phyloP scores from a whole-genome alignment of 1,140 invertebrate genomes.

The Listronotus oregonensis region DNA sequence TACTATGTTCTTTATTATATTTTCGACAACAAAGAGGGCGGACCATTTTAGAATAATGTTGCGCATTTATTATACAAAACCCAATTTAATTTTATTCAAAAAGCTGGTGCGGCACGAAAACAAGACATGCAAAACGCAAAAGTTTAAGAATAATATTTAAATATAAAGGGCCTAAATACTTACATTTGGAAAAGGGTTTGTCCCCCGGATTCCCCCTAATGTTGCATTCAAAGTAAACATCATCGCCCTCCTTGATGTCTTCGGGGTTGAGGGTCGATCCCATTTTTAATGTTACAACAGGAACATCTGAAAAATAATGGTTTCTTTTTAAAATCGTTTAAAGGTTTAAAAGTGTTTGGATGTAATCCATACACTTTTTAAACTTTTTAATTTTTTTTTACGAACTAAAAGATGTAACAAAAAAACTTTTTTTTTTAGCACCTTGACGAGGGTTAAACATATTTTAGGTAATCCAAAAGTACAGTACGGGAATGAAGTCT shows the following conservation, averaged over 20 bases:
- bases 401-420: too few relatives aligned
- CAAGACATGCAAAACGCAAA: slow-evolving; percentile 17
- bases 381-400: too few relatives aligned
- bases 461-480: too few relatives aligned
- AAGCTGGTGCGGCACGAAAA: slow-evolving; percentile 19
- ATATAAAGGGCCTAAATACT: slow-evolving; percentile 58
- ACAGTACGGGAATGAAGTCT: too few relatives aligned
- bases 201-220: slow-evolving; percentile 85
- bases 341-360: too few relatives aligned
- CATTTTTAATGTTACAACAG: slow-evolving; percentile 75
- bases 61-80: slow-evolving; percentile 32
- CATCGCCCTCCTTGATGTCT: slow-evolving; percentile 88
- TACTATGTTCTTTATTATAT: slow-evolving; percentile 20
- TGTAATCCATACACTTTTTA: too few relatives aligned
- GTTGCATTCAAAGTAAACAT: slow-evolving; percentile 92
- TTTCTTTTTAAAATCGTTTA: slow-evolving; percentile 8
- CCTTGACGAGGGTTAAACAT: too few relatives aligned
- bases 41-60: slow-evolving; percentile 13
- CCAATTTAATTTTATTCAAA: slow-evolving; percentile 36
- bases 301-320: slow-evolving; percentile 72
- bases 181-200: slow-evolving; percentile 84
- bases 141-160: slow-evolving; percentile 43
- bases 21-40: slow-evolving; percentile 7
- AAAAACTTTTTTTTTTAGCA: too few relatives aligned
- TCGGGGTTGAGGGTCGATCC: slow-evolving; percentile 79